phyloP scores from a whole-genome alignment of 2,888 invertebrate genomes.

The Boloria euphrosyne region DNA sequence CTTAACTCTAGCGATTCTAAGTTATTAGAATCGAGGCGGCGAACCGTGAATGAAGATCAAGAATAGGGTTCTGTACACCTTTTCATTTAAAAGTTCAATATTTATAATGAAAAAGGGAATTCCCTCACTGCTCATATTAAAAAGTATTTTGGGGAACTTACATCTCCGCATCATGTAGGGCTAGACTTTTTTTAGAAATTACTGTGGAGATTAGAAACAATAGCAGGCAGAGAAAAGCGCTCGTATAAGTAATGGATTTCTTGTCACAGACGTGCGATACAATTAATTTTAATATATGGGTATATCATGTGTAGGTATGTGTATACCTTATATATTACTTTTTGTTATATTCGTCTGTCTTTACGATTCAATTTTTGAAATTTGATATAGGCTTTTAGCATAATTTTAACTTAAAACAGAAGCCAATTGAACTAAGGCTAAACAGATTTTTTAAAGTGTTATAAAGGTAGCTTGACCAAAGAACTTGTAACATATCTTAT shows the following conservation, averaged over 20 bases:
- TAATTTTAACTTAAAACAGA: too few relatives aligned
- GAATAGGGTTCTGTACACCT: slow-evolving; percentile 31
- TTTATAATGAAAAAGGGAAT: slow-evolving; percentile 38
- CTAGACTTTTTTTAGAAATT: slow-evolving; percentile 18
- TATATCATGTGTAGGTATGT: too few relatives aligned
- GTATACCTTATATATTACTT: too few relatives aligned
- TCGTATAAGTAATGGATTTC: background rate
- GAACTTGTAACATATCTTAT: too few relatives aligned
- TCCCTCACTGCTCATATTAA: slow-evolving; percentile 33
- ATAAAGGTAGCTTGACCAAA: too few relatives aligned
- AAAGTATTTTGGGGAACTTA: slow-evolving; percentile 28
- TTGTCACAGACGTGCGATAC: too few relatives aligned
- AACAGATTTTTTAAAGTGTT: too few relatives aligned
- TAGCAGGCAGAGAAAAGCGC: background rate
- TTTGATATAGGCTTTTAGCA: too few relatives aligned
- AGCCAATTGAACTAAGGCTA: too few relatives aligned
- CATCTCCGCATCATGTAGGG: slow-evolving; percentile 6
- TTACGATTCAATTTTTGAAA: too few relatives aligned
- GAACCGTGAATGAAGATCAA: slow-evolving; percentile 32
- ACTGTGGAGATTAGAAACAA: slow-evolving; percentile 25
- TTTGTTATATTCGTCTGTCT: too few relatives aligned
- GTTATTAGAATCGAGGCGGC: slow-evolving; percentile 36
- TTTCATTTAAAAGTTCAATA: slow-evolving; percentile 34
- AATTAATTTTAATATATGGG: too few relatives aligned
- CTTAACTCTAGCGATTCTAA: slow-evolving; percentile 36